Conservation (phyloP, 2,888 invertebrate species). For the Ophion slaviceki region DNA sequence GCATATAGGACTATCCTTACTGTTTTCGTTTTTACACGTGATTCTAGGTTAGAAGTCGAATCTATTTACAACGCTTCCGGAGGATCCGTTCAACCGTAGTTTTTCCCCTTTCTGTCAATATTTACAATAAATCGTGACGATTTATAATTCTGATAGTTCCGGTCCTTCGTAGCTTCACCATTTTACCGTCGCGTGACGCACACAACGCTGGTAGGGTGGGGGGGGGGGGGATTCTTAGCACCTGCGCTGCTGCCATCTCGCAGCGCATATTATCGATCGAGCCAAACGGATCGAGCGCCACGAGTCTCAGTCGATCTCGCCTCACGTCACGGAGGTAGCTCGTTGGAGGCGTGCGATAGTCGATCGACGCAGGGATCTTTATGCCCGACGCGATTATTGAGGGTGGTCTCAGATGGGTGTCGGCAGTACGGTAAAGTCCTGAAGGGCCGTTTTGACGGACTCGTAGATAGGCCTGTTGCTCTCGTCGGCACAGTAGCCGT, state of each 20-base stretch:
- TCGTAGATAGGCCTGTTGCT: slow-evolving; percentile 93
- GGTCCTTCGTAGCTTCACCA: not conserved
- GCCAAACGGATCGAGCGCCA: not conserved
- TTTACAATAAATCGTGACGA: slow-evolving; percentile 51
- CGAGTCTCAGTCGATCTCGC: not conserved
- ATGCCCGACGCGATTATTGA: slow-evolving; percentile 30
- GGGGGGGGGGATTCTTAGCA: slow-evolving; percentile 26
- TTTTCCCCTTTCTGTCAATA: slow-evolving; percentile 5
- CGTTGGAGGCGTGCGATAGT: not conserved
- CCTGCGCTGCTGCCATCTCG: slow-evolving; percentile 37
- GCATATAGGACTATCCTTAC: slow-evolving; percentile 44
- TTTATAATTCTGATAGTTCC: slow-evolving; percentile 13
- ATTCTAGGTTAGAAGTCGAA: slow-evolving; percentile 3
- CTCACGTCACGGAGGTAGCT: no score
- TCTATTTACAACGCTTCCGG: slow-evolving; percentile 54
- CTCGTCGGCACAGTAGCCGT: slow-evolving; percentile 92
- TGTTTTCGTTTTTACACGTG: slow-evolving; percentile 53
- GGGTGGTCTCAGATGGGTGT: slow-evolving; percentile 91
- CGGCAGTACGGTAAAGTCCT: slow-evolving; percentile 95
- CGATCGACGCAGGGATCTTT: not conserved
- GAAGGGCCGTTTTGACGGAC: slow-evolving; percentile 95
- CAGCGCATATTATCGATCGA: not conserved
- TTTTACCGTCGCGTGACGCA: slow-evolving; percentile 5
- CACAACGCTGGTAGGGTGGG: slow-evolving; percentile 4
- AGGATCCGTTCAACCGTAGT: not conserved